Conservation (phyloP, 1,140 invertebrate species). For the Drosophila watanabei region DNA sequence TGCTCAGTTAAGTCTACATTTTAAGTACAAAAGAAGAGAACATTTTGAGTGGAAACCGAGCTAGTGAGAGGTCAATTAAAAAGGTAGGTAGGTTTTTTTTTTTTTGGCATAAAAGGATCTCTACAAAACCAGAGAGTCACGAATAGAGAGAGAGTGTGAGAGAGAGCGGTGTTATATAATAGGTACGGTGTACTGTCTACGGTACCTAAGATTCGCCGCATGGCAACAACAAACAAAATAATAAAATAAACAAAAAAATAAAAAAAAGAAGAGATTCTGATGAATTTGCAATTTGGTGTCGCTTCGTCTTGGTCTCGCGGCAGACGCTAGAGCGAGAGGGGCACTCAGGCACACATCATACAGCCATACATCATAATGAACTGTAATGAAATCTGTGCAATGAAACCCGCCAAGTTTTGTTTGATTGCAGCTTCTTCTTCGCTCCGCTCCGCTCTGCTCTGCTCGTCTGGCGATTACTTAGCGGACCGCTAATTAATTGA, state of each 20-base stretch:
- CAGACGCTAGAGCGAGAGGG: slow-evolving; percentile 5
- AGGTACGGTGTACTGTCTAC: slow-evolving; percentile 11
- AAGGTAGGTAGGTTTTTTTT: slow-evolving; percentile 26
- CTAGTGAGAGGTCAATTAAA: neutral
- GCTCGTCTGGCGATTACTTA: slow-evolving; percentile 68
- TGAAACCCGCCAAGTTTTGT: slow-evolving; percentile 79
- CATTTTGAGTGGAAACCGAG: neutral
- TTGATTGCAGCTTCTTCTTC: slow-evolving; percentile 61
- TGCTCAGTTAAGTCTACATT: neutral
- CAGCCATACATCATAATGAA: slow-evolving; percentile 47
- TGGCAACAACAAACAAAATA: slow-evolving; percentile 33
- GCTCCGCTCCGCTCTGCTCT: neutral
- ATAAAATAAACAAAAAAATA: slow-evolving; percentile 9
- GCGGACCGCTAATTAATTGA: slow-evolving; percentile 74
- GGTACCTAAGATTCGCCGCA: slow-evolving; percentile 25
- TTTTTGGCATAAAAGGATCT: slow-evolving; percentile 61
- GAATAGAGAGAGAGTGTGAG: neutral
- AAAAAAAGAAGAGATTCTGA: slow-evolving; percentile 36
- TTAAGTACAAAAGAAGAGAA: neutral
- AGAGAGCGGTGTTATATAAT: slow-evolving; percentile 63
- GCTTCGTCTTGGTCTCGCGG: slow-evolving; percentile 4
- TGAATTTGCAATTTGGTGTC: slow-evolving; percentile 60
- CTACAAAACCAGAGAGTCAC: neutral
- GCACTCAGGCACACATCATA: slow-evolving; percentile 2
- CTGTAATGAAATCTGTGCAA: slow-evolving; percentile 73